phyloP scores from a whole-genome alignment of 2,113 vertebrate species.

The Carassius carassius region DNA sequence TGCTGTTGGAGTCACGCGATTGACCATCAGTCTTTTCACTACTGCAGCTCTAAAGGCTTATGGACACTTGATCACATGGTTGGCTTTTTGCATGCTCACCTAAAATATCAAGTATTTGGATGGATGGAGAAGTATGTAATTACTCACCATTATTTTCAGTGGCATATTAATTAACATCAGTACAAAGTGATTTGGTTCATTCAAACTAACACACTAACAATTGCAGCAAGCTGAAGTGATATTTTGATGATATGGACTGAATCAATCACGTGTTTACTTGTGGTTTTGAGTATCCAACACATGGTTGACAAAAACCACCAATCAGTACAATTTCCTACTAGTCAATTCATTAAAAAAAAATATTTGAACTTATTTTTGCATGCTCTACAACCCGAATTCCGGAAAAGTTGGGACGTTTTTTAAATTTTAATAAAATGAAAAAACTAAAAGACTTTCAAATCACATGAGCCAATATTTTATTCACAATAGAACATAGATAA shows the following conservation, averaged over 20 bases:
- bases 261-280: neutral
- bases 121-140: neutral
- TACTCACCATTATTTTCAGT: neutral
- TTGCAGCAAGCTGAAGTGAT: neutral
- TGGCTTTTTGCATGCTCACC: neutral
- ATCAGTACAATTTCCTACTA: neutral
- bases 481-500: too few species aligned
- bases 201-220: neutral
- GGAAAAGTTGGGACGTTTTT: too few species aligned
- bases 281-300: neutral
- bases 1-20: conserved; percentile 57
- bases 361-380: neutral
- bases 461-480: too few species aligned
- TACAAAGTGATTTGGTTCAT: neutral
- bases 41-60: neutral
- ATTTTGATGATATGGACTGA: neutral
- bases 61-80: neutral
- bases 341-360: neutral
- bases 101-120: neutral
- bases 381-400: too few species aligned
- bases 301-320: neutral
- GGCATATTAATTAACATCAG: neutral
- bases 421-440: too few species aligned
- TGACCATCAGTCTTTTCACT: conserved; percentile 67
- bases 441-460: too few species aligned